A percentile compares a stretch with the other conserved stretches of the same genome.
Conservation (phyloP, 37 sponge, comb jelly and placozoan genomes). For the Lycopodina hypogea region DNA sequence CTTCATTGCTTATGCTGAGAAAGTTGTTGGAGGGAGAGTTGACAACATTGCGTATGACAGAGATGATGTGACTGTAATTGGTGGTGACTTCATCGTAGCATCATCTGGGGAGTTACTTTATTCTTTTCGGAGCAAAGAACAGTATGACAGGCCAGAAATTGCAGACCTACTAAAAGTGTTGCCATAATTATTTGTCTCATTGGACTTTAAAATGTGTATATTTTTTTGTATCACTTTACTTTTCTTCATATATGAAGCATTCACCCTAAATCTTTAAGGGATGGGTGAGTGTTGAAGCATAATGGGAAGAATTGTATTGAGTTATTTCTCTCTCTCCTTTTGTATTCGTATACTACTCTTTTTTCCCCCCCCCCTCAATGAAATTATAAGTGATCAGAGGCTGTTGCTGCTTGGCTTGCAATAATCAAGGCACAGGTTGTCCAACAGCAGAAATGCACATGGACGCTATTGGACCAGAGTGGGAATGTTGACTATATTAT, state of each 20-base stretch:
- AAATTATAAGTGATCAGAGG: too few species aligned
- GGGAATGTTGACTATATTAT: too few species aligned
- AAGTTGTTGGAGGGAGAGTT: slow-evolving; percentile 9
- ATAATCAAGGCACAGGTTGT: too few species aligned
- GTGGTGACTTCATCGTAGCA: slow-evolving; percentile 63
- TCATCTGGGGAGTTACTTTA: slow-evolving; percentile 37
- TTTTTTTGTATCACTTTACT: neutral
- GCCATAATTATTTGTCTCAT: neutral
- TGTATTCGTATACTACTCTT: too few species aligned
- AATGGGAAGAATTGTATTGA: neutral
- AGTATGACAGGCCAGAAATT: slow-evolving; percentile 53
- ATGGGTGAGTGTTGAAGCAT: slow-evolving; percentile 24
- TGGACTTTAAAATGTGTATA: too few species aligned
- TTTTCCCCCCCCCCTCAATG: too few species aligned
- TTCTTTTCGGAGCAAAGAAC: slow-evolving; percentile 40
- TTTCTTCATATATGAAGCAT: slow-evolving; percentile 8
- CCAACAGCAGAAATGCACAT: too few species aligned
- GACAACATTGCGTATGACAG: slow-evolving; percentile 21
- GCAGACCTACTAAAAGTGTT: slow-evolving; percentile 20
- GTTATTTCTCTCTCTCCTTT: too few species aligned
- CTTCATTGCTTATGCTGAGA: slow-evolving; percentile 51
- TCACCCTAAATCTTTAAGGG: slow-evolving; percentile 19
- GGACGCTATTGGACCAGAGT: too few species aligned
- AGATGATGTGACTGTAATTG: slow-evolving; percentile 57
- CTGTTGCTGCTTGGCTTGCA: too few species aligned